Evolutionary conservation across 2,113 vertebrate genomes (phyloP), one percentile per base, ranked within the genome.

Genomic region (Azemiops feae): DNA sequence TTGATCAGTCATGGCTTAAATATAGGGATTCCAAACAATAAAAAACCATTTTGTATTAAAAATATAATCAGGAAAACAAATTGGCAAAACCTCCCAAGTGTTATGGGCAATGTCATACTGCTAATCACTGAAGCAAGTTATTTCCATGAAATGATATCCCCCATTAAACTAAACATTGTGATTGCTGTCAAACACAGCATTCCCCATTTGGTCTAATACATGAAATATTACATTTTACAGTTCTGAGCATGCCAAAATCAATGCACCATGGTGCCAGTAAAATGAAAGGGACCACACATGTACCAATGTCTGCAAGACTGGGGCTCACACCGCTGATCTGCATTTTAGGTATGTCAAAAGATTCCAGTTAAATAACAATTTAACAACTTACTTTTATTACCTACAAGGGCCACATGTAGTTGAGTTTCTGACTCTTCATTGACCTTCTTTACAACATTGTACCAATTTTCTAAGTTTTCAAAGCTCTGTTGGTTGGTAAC

Each of bases 381-480:
- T 5, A 95, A 74, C 45, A 91, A 98, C 99, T 99, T 98, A 99
- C 99, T 98, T 98, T 99, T 99, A 97, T 99, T 99, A 96, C 99
- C 99, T 95, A 99, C 98, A 97, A 99, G 97, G 16, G 98, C 98
- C 94, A 99, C 93, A n/a, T 98, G 98, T 2, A 99, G 99, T 95
- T 98, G 98, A 93, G 97, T 97, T 94, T 99, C 98, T 34, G 98
- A 98, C 87, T 99, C 99, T 95, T 99, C 99, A 2, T 98, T 99
- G 95, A 98, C 98, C 96, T 99, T 99, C 97, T 99, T 99, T 95
- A 99, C 98, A 97, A 98, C 98, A 92, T 97, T 97, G 96, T 98
- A 98, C 99, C 99, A 99, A 95, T 99, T 99, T 98, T 99, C 99
- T 94, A 99, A 97, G 96, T 99, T 99, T 98, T 99, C 99, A 97